Evolutionary conservation across 2,797 vertebrate genomes (phyloP), one percentile per base, ranked within the genome.

Genomic region (Cottoperca gobio): DNA sequence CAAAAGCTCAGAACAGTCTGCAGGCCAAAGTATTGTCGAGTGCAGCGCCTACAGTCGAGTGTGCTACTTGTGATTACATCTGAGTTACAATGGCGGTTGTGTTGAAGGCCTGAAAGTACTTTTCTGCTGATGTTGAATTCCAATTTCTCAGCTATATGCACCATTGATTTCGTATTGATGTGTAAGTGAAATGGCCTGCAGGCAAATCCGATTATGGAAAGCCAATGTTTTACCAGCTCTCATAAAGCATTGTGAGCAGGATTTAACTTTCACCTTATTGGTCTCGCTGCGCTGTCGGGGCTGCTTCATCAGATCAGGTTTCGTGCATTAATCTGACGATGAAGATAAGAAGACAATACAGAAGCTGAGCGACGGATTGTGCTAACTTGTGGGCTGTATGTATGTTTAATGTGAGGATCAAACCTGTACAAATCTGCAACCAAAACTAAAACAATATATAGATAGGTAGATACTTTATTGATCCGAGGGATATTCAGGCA

Each of bases 221-320:
- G 83, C 80, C 84, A 87, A 89, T 91, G 84, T 86, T 92, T 90
- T 78, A 88, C 73, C 62, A 66, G 82, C 65, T 70, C 70, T 49
- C 74, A 81, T 49, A 49, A 80, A 73, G 83, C 77, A 66, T 13
- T 60, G 66, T 63, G 79, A 76, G 58, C 28, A 62, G 79, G 86
- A 84, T 83, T 84, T 71, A 23, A 81, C 82, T 85, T 89, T 86
- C 84, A 82, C 58, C 58, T 73, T 48, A 82, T 11, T 77, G 88
- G 72, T 70, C 73, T 86, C 58, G 37, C 55, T 26, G 48, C 12
- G 6, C 40, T 57, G 54, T 23, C 33, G 31, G 43, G 40, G 46
- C 70, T 28, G 73, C 48, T 76, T 76, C 75, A 40, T 73, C 78
- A 75, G 87, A 86, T 90, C 68, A 39, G 0, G 58, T 87, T 87